These are phyloP conservation scores for Drosophila merina DNA, from an alignment of 2,888 invertebrate genomes.

Conservation along the genomic window DNA sequence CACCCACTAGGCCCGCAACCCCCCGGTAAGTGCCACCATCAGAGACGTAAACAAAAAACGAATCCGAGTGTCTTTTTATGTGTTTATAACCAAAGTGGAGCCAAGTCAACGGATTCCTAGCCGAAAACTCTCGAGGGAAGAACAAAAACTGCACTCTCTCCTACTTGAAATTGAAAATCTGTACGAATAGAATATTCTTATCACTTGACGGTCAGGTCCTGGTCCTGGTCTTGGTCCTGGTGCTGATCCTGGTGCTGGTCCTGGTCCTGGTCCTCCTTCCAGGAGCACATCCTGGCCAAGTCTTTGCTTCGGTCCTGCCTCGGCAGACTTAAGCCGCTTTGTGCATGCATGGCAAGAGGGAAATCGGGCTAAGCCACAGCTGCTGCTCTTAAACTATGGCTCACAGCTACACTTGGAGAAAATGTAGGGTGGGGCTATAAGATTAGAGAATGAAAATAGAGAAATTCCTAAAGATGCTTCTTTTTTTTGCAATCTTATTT, in stretches of 20 bases:
- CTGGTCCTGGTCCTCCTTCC: neutral
- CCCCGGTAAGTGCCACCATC: neutral
- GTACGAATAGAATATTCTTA: conserved; percentile 13
- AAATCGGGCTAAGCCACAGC: conserved; percentile 30
- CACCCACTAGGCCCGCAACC: neutral
- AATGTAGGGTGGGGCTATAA: neutral
- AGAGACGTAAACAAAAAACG: conserved; percentile 25
- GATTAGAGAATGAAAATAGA: no score
- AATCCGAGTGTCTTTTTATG: conserved; percentile 15
- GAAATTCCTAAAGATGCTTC: no score
- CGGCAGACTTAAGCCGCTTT: conserved; percentile 48
- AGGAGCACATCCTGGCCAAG: neutral
- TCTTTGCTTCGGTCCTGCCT: neutral
- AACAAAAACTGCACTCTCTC: neutral
- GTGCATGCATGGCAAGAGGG: conserved; percentile 36
- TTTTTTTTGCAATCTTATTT: no score
- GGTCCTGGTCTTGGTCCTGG: neutral
- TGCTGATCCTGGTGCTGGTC: no score
- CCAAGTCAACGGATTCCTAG: conserved; percentile 5
- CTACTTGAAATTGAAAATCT: no score
- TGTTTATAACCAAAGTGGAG: conserved; percentile 11
- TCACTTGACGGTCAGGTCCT: conserved; percentile 20
- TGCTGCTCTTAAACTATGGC: conserved; percentile 21
- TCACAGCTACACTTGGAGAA: neutral
- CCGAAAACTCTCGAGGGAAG: neutral